Evolutionary conservation across 2,113 vertebrate genomes (phyloP).

Genomic region (Dromas ardeola): DNA sequence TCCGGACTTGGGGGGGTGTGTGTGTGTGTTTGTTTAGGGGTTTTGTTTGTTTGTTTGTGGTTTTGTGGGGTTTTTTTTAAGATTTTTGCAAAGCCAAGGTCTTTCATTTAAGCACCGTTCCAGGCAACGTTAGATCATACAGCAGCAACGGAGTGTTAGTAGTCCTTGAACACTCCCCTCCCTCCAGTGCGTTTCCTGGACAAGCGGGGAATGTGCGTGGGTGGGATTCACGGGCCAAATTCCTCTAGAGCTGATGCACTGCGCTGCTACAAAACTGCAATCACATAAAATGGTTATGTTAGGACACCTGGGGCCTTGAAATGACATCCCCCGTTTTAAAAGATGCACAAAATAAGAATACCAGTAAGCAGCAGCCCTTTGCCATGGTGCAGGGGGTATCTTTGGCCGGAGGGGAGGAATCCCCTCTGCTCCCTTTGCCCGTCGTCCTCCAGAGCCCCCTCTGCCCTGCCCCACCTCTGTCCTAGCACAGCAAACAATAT

Average conservation of each 20-base stretch:
- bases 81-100: background rate
- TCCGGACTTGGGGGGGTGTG: background rate
- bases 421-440: fast-evolving
- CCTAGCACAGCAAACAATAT: background rate
- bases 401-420: background rate
- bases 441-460: fast-evolving
- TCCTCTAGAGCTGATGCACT: background rate
- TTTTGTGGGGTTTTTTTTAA: background rate
- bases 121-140: background rate
- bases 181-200: background rate
- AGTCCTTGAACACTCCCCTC: background rate
- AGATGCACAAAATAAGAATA: background rate
- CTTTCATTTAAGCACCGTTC: background rate
- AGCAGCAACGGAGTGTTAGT: background rate
- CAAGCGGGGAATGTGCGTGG: background rate
- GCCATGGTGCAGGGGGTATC: background rate
- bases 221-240: background rate
- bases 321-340: background rate
- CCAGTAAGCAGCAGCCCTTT: background rate
- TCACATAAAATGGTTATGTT: background rate
- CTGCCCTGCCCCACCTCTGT: background rate
- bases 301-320: background rate
- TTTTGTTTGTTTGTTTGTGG: background rate
- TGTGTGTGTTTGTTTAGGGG: background rate
- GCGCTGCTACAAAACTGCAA: background rate